These are phyloP conservation scores for Copidosoma floridanum DNA, from an alignment of 1,140 invertebrate species.

Conservation along the genomic window DNA sequence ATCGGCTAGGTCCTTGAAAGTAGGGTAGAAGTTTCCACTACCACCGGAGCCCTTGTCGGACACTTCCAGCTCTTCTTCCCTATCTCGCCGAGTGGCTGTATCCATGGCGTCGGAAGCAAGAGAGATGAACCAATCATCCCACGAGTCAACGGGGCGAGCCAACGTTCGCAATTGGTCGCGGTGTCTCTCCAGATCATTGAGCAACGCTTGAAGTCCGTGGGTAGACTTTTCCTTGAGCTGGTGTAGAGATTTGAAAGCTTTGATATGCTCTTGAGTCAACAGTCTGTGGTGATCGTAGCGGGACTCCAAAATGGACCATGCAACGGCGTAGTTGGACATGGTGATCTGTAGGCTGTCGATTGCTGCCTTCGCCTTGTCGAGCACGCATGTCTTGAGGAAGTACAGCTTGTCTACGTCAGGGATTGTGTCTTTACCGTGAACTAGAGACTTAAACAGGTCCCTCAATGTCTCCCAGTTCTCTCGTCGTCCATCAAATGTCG, in stretches of 20 bases:
- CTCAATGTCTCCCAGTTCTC: too few species aligned
- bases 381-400: not conserved
- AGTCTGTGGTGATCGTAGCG: not conserved
- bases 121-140: not conserved
- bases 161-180: too few species aligned
- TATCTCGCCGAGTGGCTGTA: not conserved
- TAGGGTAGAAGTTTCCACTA: not conserved
- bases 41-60: too few species aligned
- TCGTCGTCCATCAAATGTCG: too few species aligned
- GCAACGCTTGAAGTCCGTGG: not conserved
- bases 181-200: too few species aligned
- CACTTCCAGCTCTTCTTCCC: not conserved
- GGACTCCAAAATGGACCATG: not conserved
- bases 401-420: conserved; percentile 5
- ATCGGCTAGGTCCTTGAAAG: not conserved
- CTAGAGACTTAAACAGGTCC: conserved; percentile 5
- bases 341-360: not conserved
- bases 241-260: not conserved
- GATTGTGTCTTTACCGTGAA: not conserved
- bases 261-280: not conserved
- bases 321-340: not conserved
- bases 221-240: not conserved
- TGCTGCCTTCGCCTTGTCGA: not conserved
- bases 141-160: too few species aligned
- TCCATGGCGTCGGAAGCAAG: not conserved